Conservation (phyloP, 1,140 invertebrate species). For the Panagrolaimus sp. region DNA sequence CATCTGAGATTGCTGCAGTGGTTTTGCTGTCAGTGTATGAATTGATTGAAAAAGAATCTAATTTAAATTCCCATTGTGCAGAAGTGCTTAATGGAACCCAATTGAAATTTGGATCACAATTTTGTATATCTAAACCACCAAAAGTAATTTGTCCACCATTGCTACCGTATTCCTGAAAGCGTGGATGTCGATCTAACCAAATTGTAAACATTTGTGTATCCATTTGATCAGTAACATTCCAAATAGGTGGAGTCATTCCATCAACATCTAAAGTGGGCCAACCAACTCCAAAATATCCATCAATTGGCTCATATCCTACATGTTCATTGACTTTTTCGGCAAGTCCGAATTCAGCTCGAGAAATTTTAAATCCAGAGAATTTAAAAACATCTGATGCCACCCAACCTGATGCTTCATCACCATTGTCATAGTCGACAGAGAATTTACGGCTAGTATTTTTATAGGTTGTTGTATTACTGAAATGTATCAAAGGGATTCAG, state of each 20-base stretch:
- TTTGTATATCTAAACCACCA: constrained; percentile 5
- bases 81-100: neutral
- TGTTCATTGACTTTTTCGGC: constrained; percentile 8
- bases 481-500: neutral
- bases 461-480: constrained; percentile 5
- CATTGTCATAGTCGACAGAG: neutral
- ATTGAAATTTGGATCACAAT: constrained; percentile 4
- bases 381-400: neutral
- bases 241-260: neutral
- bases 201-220: constrained; percentile 2
- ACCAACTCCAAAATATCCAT: constrained; percentile 14
- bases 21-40: neutral
- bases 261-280: neutral
- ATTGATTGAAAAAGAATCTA: neutral
- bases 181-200: constrained; percentile 4
- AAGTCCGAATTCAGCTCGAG: neutral
- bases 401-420: constrained; percentile 4
- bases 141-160: constrained; percentile 6
- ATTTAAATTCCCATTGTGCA: neutral
- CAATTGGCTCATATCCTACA: constrained; percentile 1
- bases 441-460: neutral
- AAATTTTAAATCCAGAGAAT: neutral
- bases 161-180: neutral
- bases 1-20: neutral
- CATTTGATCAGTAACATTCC: constrained; percentile 1